A percentile compares a stretch with the other conserved stretches of the same genome.
These are phyloP conservation scores for Acomys russatus DNA, from an alignment of 2,797 vertebrate species.

Conservation along the genomic window DNA sequence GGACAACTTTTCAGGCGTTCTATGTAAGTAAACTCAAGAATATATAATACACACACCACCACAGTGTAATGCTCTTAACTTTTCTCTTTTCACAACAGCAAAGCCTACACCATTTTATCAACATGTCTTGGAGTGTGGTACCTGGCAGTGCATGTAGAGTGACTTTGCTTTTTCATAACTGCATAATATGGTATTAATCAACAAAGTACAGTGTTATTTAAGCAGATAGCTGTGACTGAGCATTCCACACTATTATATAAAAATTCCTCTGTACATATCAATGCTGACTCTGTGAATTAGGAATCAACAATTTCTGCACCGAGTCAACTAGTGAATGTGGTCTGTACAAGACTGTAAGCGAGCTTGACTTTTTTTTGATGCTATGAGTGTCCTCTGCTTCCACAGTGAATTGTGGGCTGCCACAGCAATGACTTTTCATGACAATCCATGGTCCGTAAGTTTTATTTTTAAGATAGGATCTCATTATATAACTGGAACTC, in stretches of 20 bases:
- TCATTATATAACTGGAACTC: background rate
- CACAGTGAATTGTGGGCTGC: background rate
- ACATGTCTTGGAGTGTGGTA: background rate
- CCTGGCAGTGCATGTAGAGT: background rate
- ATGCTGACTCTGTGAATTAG: background rate
- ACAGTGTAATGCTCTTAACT: background rate
- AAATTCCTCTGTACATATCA: background rate
- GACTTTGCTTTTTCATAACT: constrained; percentile 8
- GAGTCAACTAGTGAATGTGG: background rate
- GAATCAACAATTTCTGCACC: background rate
- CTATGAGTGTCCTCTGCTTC: background rate
- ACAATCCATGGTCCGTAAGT: background rate
- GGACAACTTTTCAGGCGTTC: background rate
- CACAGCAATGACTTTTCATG: background rate
- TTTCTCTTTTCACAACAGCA: background rate
- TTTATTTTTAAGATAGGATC: background rate
- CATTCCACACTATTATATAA: background rate
- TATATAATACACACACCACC: background rate
- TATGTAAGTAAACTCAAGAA: background rate
- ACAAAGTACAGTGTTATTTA: background rate
- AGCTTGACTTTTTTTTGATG: background rate
- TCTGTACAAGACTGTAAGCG: background rate
- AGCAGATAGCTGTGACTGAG: background rate
- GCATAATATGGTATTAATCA: background rate
- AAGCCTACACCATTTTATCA: background rate